Conservation (phyloP, 1,140 invertebrate genomes). For the Drosophila equinoxialis region DNA sequence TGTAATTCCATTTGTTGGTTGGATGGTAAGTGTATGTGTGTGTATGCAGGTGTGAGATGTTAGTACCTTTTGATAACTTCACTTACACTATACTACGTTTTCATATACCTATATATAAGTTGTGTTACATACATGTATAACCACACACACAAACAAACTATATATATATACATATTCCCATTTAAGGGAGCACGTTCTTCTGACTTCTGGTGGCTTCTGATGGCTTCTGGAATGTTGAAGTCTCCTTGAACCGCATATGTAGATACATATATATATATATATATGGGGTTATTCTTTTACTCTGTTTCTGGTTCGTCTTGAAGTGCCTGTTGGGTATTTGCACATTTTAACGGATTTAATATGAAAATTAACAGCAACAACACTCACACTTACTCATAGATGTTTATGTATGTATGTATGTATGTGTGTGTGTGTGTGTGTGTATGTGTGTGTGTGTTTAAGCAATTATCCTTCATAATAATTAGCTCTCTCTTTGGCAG, state of each 20-base stretch:
- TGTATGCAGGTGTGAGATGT: slow-evolving; percentile 25
- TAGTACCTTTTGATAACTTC: slow-evolving; percentile 74
- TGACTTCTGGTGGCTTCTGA: slow-evolving; percentile 5
- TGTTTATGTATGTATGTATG: background rate
- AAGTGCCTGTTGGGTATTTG: slow-evolving; percentile 77
- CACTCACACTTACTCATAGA: slow-evolving; percentile 21
- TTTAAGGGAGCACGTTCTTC: slow-evolving; percentile 38
- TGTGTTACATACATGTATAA: slow-evolving; percentile 21
- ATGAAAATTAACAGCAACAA: slow-evolving; percentile 77
- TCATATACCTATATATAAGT: slow-evolving; percentile 29
- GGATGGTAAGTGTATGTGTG: slow-evolving; percentile 4
- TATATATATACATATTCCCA: slow-evolving; percentile 29
- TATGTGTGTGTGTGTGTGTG: slow-evolving; percentile 38
- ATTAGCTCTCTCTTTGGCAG: slow-evolving; percentile 67
- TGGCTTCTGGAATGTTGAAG: slow-evolving; percentile 13
- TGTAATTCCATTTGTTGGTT: slow-evolving; percentile 28
- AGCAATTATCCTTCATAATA: slow-evolving; percentile 76
- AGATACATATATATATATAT: no score
- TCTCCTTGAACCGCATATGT: background rate
- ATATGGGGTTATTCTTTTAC: slow-evolving; percentile 13
- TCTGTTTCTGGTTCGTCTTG: slow-evolving; percentile 25
- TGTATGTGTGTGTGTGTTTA: slow-evolving; percentile 46
- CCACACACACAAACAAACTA: background rate
- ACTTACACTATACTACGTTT: slow-evolving; percentile 70
- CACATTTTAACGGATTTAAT: slow-evolving; percentile 81